Percentiles rank a stretch among this genome's conserved stretches.
phyloP scores from a whole-genome alignment of 2,888 invertebrate genomes.

The Myathropa florea region DNA sequence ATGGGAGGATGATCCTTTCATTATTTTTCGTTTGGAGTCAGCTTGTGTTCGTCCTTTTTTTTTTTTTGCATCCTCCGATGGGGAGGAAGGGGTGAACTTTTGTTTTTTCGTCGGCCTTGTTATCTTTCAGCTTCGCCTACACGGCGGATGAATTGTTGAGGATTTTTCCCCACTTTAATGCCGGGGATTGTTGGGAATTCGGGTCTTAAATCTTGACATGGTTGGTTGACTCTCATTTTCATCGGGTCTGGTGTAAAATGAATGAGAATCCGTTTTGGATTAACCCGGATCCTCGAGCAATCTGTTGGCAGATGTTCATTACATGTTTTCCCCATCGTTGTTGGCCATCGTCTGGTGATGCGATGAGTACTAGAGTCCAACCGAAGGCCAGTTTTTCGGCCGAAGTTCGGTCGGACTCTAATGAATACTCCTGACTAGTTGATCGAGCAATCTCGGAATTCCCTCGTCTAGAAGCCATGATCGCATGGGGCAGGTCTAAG shows the following conservation, averaged over 20 bases:
- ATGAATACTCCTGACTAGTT: no score
- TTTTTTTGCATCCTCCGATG: background rate
- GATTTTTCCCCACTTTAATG: background rate
- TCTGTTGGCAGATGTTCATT: background rate
- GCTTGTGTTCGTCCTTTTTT: constrained; percentile 1
- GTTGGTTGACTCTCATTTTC: background rate
- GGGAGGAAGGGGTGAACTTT: background rate
- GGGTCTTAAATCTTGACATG: background rate
- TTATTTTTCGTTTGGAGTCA: constrained; percentile 34
- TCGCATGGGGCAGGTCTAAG: no score
- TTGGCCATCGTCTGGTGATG: no score
- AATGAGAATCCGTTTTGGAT: background rate
- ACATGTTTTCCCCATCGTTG: no score
- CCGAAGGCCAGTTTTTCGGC: no score
- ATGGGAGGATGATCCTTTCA: constrained; percentile 8
- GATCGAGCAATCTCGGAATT: no score
- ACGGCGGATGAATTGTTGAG: background rate
- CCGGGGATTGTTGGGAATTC: background rate
- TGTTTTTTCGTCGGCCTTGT: no score
- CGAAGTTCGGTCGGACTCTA: no score
- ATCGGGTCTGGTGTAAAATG: background rate
- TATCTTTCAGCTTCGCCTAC: no score
- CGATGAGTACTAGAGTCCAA: no score
- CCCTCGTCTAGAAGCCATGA: no score
- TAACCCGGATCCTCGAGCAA: background rate